A percentile compares a stretch with the other conserved stretches of the same genome.
Evolutionary conservation across 2,888 invertebrate genomes (phyloP).

Genomic region (Epirrhoe alternata): DNA sequence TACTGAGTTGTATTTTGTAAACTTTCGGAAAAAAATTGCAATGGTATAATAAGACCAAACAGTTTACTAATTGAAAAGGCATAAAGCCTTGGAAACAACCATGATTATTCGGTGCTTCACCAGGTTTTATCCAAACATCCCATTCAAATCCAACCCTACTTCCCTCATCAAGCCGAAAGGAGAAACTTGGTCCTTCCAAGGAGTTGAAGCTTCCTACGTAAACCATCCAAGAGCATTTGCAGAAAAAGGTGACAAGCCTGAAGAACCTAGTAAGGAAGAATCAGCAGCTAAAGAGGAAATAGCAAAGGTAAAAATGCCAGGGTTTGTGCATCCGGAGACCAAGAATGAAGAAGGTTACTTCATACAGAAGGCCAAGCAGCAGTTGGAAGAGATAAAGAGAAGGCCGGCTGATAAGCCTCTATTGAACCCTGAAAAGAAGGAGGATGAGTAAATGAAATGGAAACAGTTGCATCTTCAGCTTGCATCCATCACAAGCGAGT

Average conservation of each 20-base stretch:
- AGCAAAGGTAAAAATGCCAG: slow-evolving; percentile 52
- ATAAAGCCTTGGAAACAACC: neutral
- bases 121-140: slow-evolving; percentile 24
- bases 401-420: slow-evolving; percentile 46
- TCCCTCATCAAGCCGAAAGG: slow-evolving; percentile 24
- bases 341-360: slow-evolving; percentile 56
- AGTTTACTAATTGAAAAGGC: neutral
- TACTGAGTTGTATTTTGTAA: neutral
- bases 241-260: slow-evolving; percentile 18
- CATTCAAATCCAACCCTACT: slow-evolving; percentile 21
- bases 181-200: slow-evolving; percentile 17
- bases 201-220: slow-evolving; percentile 13
- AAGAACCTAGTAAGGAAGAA: slow-evolving; percentile 31
- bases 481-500: neutral
- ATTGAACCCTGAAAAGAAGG: slow-evolving; percentile 49
- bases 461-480: neutral
- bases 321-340: slow-evolving; percentile 51
- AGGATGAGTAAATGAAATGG: slow-evolving; percentile 37
- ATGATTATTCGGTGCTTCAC: slow-evolving; percentile 29
- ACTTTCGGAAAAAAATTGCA: neutral
- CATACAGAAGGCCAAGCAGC: slow-evolving; percentile 51
- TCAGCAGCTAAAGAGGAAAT: slow-evolving; percentile 21
- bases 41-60: slow-evolving; percentile 5
- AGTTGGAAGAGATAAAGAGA: slow-evolving; percentile 56
- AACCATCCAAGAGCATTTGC: slow-evolving; percentile 7